These are phyloP conservation scores for Bovichtus variegatus DNA, from an alignment of 2,797 vertebrate genomes.

Conservation along the genomic window DNA sequence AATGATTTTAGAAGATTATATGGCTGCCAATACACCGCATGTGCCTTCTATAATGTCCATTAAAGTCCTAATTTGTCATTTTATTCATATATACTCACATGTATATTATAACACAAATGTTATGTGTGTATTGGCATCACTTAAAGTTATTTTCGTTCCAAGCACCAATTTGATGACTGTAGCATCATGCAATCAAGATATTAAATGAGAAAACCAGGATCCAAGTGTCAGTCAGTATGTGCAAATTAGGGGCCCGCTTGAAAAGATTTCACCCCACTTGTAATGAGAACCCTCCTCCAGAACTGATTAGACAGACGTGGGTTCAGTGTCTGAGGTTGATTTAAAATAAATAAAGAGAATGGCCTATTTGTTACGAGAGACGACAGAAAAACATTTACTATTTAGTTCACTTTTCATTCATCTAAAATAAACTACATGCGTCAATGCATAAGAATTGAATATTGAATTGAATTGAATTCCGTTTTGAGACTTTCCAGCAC, in stretches of 20 bases:
- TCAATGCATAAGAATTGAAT: neutral
- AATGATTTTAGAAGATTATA: neutral
- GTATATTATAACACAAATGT: neutral
- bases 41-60: neutral
- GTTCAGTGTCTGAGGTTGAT: conserved; percentile 11
- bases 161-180: neutral
- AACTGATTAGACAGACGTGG: neutral
- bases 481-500: neutral
- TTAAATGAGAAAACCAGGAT: conserved; percentile 41
- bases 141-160: neutral
- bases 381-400: neutral
- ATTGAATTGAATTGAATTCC: neutral
- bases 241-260: conserved; percentile 30
- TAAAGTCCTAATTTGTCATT: neutral
- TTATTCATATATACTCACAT: neutral
- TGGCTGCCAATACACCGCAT: neutral
- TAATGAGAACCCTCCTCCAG: conserved; percentile 13
- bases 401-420: conserved; percentile 23
- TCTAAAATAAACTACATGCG: neutral
- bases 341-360: conserved; percentile 23
- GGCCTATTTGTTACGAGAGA: conserved; percentile 17
- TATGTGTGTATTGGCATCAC: neutral
- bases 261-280: conserved; percentile 11
- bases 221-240: conserved; percentile 22
- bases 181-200: conserved; percentile 27